Evolutionary conservation across 1,140 invertebrate species (phyloP).

Genomic region (Drosophila repleta): DNA sequence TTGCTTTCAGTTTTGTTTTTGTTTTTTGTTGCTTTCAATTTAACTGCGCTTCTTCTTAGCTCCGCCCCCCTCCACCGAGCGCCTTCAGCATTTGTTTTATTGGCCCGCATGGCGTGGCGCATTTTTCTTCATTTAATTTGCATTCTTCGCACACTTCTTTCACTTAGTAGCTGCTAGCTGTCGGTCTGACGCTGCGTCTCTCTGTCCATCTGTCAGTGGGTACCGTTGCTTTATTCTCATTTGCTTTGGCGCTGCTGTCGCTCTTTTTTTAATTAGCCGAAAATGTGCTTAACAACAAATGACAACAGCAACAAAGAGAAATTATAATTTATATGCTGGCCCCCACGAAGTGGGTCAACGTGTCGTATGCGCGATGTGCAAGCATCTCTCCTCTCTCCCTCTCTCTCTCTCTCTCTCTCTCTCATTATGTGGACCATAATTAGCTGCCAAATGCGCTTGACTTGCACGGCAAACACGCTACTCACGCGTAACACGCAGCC

Average conservation of each 20-base stretch:
- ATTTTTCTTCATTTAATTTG: slow-evolving; percentile 77
- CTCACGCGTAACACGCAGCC: slow-evolving; percentile 29
- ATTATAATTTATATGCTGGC: slow-evolving; percentile 43
- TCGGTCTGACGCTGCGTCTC: too few relatives aligned
- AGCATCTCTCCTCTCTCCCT: not conserved
- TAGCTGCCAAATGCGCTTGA: slow-evolving; percentile 44
- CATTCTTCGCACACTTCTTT: slow-evolving; percentile 57
- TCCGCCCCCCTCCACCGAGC: not conserved
- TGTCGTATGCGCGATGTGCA: slow-evolving; percentile 68
- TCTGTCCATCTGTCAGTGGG: not conserved
- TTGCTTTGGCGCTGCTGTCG: slow-evolving; percentile 47
- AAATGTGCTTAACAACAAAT: slow-evolving; percentile 76
- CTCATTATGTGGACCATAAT: slow-evolving; percentile 29
- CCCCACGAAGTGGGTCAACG: slow-evolving; percentile 60
- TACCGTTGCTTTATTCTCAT: not conserved
- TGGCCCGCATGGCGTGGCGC: slow-evolving; percentile 41
- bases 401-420: too few relatives aligned
- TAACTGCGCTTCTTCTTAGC: slow-evolving; percentile 48
- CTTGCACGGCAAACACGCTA: slow-evolving; percentile 25
- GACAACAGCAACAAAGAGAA: slow-evolving; percentile 48
- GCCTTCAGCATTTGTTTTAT: slow-evolving; percentile 36
- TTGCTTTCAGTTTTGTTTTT: not conserved
- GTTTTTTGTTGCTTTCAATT: slow-evolving; percentile 51
- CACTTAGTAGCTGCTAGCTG: slow-evolving; percentile 24
- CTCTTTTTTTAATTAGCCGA: slow-evolving; percentile 76